phyloP scores from a whole-genome alignment of 2,888 invertebrate species.

The Atrina japonica region DNA sequence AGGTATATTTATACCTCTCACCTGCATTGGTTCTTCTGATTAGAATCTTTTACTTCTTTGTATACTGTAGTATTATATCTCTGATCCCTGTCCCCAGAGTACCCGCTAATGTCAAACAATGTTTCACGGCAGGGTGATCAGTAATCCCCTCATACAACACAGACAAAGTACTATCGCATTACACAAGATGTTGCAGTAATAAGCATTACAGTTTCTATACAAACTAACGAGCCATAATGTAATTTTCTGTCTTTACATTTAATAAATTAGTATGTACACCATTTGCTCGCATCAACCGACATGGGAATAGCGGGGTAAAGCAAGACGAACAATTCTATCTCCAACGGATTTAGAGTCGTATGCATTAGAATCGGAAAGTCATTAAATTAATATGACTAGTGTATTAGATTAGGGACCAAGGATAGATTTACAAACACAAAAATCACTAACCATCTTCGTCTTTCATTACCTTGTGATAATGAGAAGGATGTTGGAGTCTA shows the following conservation, averaged over 20 bases:
- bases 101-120: slow-evolving; percentile 31
- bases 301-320: slow-evolving; percentile 51
- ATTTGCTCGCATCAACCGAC: slow-evolving; percentile 44
- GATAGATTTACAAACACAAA: slow-evolving; percentile 47
- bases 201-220: slow-evolving; percentile 61
- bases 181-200: slow-evolving; percentile 49
- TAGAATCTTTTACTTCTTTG: slow-evolving; percentile 18
- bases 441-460: slow-evolving; percentile 36
- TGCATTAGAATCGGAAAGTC: slow-evolving; percentile 46
- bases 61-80: slow-evolving; percentile 10
- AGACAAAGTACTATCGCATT: slow-evolving; percentile 39
- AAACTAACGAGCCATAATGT: slow-evolving; percentile 66
- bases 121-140: slow-evolving; percentile 30
- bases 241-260: slow-evolving; percentile 69
- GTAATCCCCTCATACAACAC: slow-evolving; percentile 36
- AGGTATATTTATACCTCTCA: slow-evolving; percentile 19
- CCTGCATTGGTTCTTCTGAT: slow-evolving; percentile 15
- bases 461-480: slow-evolving; percentile 45
- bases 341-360: slow-evolving; percentile 25
- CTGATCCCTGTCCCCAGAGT: slow-evolving; percentile 19
- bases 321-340: slow-evolving; percentile 29
- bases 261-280: slow-evolving; percentile 68
- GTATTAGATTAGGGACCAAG: slow-evolving; percentile 60
- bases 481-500: slow-evolving; percentile 24
- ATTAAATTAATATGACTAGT: slow-evolving; percentile 64